Percentiles rank a stretch among this genome's conserved stretches.
Conservation (phyloP, 2,797 vertebrate species). For the Botia almorhae region DNA sequence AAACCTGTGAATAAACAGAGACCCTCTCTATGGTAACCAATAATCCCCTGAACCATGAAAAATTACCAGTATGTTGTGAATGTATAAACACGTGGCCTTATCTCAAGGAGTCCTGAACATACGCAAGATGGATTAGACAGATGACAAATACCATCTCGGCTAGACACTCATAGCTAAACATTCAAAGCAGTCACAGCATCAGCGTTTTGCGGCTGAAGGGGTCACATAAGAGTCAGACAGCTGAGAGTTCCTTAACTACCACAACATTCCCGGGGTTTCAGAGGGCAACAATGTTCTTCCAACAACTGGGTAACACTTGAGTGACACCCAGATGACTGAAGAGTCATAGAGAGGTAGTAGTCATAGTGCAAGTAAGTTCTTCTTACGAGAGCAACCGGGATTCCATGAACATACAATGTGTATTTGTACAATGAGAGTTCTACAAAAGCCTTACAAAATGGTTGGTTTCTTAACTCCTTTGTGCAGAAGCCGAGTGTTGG, state of each 20-base stretch:
- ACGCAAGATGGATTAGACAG: too few relatives aligned
- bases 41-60: neutral
- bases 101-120: too few relatives aligned
- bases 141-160: too few relatives aligned
- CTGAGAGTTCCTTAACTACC: conserved; percentile 32
- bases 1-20: neutral
- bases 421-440: neutral
- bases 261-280: conserved; percentile 15
- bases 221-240: conserved; percentile 46
- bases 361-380: conserved; percentile 42
- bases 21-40: conserved; percentile 1
- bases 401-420: conserved; percentile 3
- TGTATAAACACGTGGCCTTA: too few relatives aligned
- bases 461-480: conserved; percentile 12
- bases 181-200: neutral
- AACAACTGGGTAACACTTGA: conserved; percentile 34
- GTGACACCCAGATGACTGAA: conserved; percentile 62
- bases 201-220: conserved; percentile 15
- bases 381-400: conserved; percentile 29
- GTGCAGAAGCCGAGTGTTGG: conserved; percentile 10
- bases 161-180: too few relatives aligned
- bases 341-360: conserved; percentile 38
- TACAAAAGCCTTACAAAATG: neutral
- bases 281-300: conserved; percentile 17
- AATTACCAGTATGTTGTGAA: too few relatives aligned